Percentiles rank a stretch among this genome's conserved stretches.
phyloP scores from a whole-genome alignment of 2,113 vertebrate genomes.

The Sturnira hondurensis region DNA sequence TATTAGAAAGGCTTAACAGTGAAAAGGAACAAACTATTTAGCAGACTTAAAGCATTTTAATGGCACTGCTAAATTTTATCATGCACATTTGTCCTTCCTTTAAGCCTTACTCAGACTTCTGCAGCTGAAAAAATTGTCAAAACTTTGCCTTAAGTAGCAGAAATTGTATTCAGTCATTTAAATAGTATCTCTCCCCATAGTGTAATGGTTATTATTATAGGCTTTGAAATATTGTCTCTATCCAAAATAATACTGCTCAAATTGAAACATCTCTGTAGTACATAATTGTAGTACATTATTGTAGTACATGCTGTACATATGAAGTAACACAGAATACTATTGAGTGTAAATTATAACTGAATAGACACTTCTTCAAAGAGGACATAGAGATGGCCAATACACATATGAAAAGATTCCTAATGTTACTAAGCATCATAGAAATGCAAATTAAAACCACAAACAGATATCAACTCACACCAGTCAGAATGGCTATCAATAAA shows the following conservation, averaged over 20 bases:
- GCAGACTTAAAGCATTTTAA: background rate
- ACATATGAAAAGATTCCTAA: too few relatives aligned
- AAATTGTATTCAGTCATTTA: slow-evolving; percentile 3
- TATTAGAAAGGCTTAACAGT: background rate
- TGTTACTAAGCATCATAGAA: too few relatives aligned
- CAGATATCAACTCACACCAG: too few relatives aligned
- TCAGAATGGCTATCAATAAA: too few relatives aligned
- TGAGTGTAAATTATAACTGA: background rate
- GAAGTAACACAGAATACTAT: background rate
- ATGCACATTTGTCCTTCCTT: slow-evolving; percentile 38
- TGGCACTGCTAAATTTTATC: slow-evolving; percentile 9
- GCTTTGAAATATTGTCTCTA: background rate
- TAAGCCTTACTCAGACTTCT: background rate
- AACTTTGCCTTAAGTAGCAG: background rate
- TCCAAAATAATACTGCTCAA: slow-evolving; percentile 4
- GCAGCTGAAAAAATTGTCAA: slow-evolving; percentile 28
- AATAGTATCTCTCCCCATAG: background rate
- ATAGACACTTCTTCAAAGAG: too few relatives aligned
- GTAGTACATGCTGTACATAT: background rate
- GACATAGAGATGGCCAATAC: too few relatives aligned
- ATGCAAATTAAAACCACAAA: too few relatives aligned
- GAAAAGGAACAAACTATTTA: slow-evolving; percentile 14
- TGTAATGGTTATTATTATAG: background rate
- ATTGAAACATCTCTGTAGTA: background rate
- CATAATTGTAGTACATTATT: background rate